Evolutionary conservation across 2,888 invertebrate species (phyloP).

Genomic region (Gisinianus flammeolus): DNA sequence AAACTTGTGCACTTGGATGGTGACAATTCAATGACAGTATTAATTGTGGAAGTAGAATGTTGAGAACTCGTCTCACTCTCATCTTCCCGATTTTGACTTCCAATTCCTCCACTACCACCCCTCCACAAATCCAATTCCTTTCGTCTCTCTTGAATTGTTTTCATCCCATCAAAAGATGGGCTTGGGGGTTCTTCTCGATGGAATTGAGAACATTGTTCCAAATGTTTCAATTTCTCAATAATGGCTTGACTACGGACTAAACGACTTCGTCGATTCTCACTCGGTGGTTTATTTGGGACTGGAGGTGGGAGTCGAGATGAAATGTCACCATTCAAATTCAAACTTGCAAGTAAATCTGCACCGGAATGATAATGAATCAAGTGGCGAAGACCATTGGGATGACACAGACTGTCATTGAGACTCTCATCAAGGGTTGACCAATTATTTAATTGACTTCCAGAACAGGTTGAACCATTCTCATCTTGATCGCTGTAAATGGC

Average conservation of each 20-base stretch:
- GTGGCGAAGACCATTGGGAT: slow-evolving; percentile 9
- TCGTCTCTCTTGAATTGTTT: slow-evolving; percentile 60
- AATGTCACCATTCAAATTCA: neutral
- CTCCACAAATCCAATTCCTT: slow-evolving; percentile 61
- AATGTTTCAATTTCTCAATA: slow-evolving; percentile 60
- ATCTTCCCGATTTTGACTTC: slow-evolving; percentile 58
- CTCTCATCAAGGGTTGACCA: slow-evolving; percentile 44
- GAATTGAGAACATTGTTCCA: slow-evolving; percentile 60
- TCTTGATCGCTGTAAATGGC: slow-evolving; percentile 82
- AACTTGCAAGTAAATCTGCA: slow-evolving; percentile 33
- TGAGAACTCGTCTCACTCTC: slow-evolving; percentile 62
- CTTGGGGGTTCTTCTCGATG: slow-evolving; percentile 58
- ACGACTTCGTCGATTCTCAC: slow-evolving; percentile 46
- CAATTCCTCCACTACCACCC: slow-evolving; percentile 51
- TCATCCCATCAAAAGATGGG: slow-evolving; percentile 60
- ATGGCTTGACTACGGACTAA: slow-evolving; percentile 59
- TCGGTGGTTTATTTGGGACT: slow-evolving; percentile 69
- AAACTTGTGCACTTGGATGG: slow-evolving; percentile 55
- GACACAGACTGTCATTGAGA: slow-evolving; percentile 12
- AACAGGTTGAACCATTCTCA: slow-evolving; percentile 62
- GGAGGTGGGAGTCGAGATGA: slow-evolving; percentile 66
- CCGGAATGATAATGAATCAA: slow-evolving; percentile 19
- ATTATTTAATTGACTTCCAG: slow-evolving; percentile 51
- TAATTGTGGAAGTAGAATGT: slow-evolving; percentile 62
- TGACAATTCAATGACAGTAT: slow-evolving; percentile 61